Evolutionary conservation across 2,888 invertebrate species (phyloP).

Genomic region (Cosmorhoe ocellata): DNA sequence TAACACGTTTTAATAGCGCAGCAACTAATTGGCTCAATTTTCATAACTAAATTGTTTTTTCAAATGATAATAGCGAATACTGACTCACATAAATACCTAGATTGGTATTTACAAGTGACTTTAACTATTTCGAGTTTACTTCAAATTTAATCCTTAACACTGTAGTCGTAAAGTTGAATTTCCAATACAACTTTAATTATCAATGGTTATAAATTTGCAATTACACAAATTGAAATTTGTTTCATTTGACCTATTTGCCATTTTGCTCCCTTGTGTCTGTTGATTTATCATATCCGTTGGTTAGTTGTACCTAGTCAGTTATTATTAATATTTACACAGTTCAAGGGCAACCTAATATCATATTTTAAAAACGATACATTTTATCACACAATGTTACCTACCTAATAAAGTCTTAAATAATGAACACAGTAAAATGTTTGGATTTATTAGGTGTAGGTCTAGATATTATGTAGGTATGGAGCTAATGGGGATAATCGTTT

Average conservation of each 20-base stretch:
- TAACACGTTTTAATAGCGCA: no score
- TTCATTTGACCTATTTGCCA: constrained; percentile 62
- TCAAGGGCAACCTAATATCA: no score
- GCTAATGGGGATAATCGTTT: no score
- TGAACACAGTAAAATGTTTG: no score
- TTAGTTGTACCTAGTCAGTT: not conserved
- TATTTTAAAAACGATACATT: no score
- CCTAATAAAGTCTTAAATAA: no score
- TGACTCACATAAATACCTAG: not conserved
- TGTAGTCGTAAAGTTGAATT: not conserved
- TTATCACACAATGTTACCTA: no score
- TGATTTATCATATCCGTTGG: constrained; percentile 44
- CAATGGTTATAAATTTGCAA: constrained; percentile 31
- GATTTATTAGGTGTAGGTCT: no score
- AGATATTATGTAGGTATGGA: no score
- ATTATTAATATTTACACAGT: no score
- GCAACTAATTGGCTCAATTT: constrained; percentile 1
- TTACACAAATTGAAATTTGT: constrained; percentile 62
- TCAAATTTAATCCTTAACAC: not conserved
- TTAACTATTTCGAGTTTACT: not conserved
- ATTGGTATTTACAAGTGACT: not conserved
- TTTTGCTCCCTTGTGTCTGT: constrained; percentile 39
- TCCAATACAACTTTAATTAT: constrained; percentile 11
- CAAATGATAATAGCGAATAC: not conserved
- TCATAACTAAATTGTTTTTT: not conserved